Evolutionary conservation across 2,797 vertebrate genomes (phyloP).

Genomic region (Strix occidentalis): DNA sequence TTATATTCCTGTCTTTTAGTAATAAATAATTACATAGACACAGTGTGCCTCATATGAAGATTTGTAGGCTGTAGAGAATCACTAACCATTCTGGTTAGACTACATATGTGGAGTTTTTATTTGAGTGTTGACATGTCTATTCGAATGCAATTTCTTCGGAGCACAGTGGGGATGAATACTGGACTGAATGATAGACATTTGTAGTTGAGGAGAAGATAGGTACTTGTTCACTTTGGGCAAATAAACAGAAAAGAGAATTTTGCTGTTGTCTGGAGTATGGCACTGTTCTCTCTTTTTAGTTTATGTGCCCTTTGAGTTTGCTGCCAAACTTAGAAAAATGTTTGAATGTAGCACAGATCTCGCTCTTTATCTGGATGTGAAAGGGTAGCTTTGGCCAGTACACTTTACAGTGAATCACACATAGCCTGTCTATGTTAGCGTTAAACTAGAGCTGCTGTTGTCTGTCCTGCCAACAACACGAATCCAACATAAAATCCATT

Average conservation of each 20-base stretch:
- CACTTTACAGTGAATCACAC: not conserved
- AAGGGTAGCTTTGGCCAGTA: not conserved
- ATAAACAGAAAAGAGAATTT: not conserved
- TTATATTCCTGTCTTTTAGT: not conserved
- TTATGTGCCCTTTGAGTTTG: accelerated
- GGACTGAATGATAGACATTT: not conserved
- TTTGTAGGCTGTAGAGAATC: not conserved
- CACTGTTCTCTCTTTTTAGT: not conserved
- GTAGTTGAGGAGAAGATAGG: not conserved
- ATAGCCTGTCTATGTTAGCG: not conserved
- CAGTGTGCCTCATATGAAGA: not conserved
- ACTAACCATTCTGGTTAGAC: not conserved
- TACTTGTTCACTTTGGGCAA: not conserved
- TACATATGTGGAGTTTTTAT: not conserved
- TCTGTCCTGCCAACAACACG: not conserved
- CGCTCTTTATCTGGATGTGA: not conserved
- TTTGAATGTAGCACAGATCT: not conserved
- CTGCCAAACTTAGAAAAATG: not conserved
- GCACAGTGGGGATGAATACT: not conserved
- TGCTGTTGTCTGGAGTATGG: not conserved
- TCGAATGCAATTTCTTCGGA: not conserved
- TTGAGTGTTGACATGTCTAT: not conserved
- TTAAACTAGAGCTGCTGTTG: not conserved
- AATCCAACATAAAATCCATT: not conserved
- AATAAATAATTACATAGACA: not conserved